Evolutionary conservation across 1,140 invertebrate genomes (phyloP), one percentile per base, ranked within the genome.

Genomic region (Cardiocondyla obscurior): DNA sequence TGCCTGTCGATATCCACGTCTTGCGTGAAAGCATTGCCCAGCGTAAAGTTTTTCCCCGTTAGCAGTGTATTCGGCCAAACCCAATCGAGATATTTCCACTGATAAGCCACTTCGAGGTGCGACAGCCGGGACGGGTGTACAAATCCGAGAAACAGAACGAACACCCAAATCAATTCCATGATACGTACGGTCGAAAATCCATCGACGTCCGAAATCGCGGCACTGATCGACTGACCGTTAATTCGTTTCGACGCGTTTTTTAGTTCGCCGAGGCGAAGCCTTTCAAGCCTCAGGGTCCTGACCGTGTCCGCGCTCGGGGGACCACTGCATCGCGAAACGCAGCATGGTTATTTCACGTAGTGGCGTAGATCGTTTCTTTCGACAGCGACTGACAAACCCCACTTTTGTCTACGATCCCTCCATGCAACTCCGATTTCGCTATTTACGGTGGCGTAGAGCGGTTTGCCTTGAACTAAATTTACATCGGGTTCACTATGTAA

Each of bases 41-140:
- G 33, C 33, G 90, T 93, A 55, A 90, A 92, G 42, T 92, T 90
- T 77, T 90, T 92, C 6, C 86, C 90, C 0, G 91, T 89, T 30
- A 92, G 44, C 22, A 74, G 73, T 10, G 92, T 88, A 46, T 86
- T 91, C 5, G 93, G 93, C 84, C 87, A 89, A 25, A 89, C 82
- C 93, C 93, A 94, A 67, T 94, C 93, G 30, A 94, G 39, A 77
- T 90, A 93, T 49, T 92, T 93, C 93, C 93, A 94, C 51, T 91
- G 90, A 69, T 85, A 93, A 1, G 72, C 84, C 8, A 93, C 90
- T 39, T 91, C 82, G 16, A 94, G 76, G n/a, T 60, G 49, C 8
- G 7, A 46, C 30, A 57, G 72, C 8, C 53, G 51, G 12, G 57
- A 77, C 5, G 51, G 62, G 8, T 19, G 57, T 19, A 79, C 12